Conservation (phyloP, 1,140 invertebrate genomes). For the Belonocnema kinseyi region DNA sequence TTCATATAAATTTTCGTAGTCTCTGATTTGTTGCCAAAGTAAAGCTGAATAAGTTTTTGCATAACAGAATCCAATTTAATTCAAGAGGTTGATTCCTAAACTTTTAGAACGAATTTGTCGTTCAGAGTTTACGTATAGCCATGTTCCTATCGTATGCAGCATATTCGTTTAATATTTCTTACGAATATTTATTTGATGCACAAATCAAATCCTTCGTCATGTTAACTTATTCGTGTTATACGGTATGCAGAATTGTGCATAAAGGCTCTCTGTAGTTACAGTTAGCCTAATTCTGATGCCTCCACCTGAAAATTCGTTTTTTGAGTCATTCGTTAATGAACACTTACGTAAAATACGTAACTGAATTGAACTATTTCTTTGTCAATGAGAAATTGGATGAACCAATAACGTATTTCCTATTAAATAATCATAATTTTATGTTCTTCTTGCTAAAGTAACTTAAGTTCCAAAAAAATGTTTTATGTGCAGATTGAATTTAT, state of each 20-base stretch:
- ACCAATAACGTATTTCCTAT: background rate
- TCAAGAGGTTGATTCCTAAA: too few species aligned
- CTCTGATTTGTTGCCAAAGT: too few species aligned
- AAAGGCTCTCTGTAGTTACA: background rate
- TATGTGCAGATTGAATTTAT: background rate
- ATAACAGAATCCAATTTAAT: too few species aligned
- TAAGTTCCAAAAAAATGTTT: background rate
- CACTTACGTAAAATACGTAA: background rate
- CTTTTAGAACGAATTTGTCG: too few species aligned
- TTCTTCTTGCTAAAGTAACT: background rate
- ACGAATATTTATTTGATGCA: too few species aligned
- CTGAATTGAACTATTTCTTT: background rate
- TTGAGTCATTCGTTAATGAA: background rate
- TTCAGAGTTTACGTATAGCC: too few species aligned
- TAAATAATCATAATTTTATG: background rate
- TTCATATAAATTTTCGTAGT: too few species aligned
- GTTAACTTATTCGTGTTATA: background rate
- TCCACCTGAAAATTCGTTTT: background rate
- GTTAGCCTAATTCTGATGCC: background rate
- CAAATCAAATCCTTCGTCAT: background rate
- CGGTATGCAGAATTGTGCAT: background rate
- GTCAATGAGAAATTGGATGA: background rate
- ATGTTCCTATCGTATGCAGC: too few species aligned
- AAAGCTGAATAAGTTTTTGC: too few species aligned
- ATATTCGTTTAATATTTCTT: too few species aligned